Evolutionary conservation across 2,797 vertebrate genomes (phyloP).

Genomic region (Zalophus californianus): DNA sequence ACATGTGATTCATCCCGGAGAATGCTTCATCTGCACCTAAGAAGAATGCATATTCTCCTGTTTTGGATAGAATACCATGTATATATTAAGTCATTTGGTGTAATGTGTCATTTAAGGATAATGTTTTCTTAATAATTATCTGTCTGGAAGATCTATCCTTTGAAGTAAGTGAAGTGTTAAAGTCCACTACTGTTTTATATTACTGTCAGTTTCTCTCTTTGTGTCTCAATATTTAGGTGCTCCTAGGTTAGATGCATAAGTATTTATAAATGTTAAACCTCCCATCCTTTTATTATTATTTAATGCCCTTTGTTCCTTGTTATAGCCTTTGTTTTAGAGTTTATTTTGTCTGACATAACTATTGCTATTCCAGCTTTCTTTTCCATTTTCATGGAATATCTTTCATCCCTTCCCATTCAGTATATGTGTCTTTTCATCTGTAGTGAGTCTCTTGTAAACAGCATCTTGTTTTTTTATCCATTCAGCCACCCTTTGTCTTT

Average conservation of each 20-base stretch:
- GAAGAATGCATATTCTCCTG: not conserved
- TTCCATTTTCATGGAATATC: not conserved
- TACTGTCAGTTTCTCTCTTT: not conserved
- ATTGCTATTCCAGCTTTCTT: not conserved
- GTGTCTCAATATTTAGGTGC: not conserved
- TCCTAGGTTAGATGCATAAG: not conserved
- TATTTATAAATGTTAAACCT: not conserved
- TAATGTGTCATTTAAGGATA: not conserved
- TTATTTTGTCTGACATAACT: not conserved
- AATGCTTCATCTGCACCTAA: not conserved
- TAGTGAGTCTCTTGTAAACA: not conserved
- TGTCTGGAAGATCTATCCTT: not conserved
- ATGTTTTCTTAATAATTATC: not conserved
- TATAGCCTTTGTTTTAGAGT: not conserved
- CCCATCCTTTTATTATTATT: not conserved
- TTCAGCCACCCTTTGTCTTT: not conserved
- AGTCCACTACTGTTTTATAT: not conserved
- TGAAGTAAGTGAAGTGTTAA: not conserved
- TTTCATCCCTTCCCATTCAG: not conserved
- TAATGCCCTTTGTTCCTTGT: not conserved
- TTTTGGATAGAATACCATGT: not conserved
- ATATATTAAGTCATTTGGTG: not conserved
- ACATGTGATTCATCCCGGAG: not conserved
- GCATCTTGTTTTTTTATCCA: not conserved
- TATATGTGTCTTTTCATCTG: not conserved